A percentile compares a stretch with the other conserved stretches of the same genome.
These are phyloP conservation scores for Epinotia nisella DNA, from an alignment of 2,888 invertebrate species.

Conservation along the genomic window DNA sequence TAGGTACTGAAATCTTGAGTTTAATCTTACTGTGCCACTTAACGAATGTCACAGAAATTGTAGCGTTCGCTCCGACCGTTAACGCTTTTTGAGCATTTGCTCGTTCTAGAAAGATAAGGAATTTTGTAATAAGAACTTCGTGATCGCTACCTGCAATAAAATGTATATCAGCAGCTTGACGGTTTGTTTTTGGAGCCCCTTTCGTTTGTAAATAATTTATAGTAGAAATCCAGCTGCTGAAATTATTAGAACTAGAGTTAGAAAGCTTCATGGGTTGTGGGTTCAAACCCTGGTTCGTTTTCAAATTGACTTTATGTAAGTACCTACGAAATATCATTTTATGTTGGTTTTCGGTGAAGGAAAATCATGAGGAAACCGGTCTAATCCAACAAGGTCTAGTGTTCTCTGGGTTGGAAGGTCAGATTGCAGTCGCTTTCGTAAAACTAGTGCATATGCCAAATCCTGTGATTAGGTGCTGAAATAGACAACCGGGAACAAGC, in stretches of 20 bases:
- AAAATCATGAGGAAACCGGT: no score
- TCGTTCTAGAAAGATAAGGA: conserved; percentile 50
- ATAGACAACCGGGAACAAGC: no score
- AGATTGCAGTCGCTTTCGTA: no score
- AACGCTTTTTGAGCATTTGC: conserved; percentile 59
- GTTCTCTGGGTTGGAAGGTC: no score
- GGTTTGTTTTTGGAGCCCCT: neutral
- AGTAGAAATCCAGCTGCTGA: neutral
- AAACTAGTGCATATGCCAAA: no score
- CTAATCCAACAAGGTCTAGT: no score
- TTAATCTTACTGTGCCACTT: conserved; percentile 61
- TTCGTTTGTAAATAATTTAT: neutral
- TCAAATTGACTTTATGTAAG: no score
- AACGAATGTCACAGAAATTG: conserved; percentile 59
- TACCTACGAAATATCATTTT: no score
- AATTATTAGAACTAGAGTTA: neutral
- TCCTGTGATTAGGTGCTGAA: no score
- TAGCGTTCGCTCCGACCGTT: conserved; percentile 53
- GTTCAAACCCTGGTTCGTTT: no score
- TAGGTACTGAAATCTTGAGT: conserved; percentile 32
- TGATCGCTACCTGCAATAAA: conserved; percentile 24
- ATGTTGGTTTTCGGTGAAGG: no score
- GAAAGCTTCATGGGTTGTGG: no score
- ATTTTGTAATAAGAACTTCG: conserved; percentile 30
- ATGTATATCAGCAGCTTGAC: conserved; percentile 11